phyloP scores from a whole-genome alignment of 2,888 invertebrate genomes.

The Harpagoxenus sublaevis region DNA sequence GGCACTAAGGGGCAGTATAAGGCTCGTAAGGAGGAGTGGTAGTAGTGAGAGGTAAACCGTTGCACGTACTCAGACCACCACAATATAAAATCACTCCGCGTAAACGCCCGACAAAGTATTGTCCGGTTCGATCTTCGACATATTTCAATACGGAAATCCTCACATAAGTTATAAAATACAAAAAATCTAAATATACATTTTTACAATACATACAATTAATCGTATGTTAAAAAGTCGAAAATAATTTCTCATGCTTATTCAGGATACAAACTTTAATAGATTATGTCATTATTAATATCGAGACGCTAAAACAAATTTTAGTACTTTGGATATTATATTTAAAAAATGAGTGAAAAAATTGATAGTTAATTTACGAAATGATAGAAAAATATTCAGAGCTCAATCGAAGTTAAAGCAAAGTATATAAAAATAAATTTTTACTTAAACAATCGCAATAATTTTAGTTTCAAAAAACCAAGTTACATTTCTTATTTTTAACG shows the following conservation, averaged over 20 bases:
- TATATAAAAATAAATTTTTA: not conserved
- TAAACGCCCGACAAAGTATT: slow-evolving; percentile 45
- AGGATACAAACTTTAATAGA: not conserved
- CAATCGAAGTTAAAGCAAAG: not conserved
- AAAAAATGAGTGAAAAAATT: not conserved
- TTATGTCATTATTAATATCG: not conserved
- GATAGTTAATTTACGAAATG: not conserved
- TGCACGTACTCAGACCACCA: slow-evolving; percentile 64
- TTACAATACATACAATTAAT: not conserved
- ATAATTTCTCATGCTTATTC: not conserved
- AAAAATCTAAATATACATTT: not conserved
- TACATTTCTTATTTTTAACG: not conserved
- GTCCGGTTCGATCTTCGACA: slow-evolving; percentile 21
- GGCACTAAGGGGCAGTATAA: slow-evolving; percentile 67
- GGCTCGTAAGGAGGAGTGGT: slow-evolving; percentile 69
- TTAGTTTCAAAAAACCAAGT: slow-evolving; percentile 6
- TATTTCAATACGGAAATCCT: not conserved
- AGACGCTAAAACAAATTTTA: not conserved
- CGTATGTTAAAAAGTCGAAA: not conserved
- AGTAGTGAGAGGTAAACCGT: slow-evolving; percentile 63
- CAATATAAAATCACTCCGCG: slow-evolving; percentile 72
- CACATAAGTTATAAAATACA: not conserved
- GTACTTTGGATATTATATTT: not conserved
- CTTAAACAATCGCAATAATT: not conserved
- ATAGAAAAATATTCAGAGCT: not conserved